These are phyloP conservation scores for Acanthacorydalis orientalis DNA, from an alignment of 2,888 invertebrate genomes.

Conservation along the genomic window DNA sequence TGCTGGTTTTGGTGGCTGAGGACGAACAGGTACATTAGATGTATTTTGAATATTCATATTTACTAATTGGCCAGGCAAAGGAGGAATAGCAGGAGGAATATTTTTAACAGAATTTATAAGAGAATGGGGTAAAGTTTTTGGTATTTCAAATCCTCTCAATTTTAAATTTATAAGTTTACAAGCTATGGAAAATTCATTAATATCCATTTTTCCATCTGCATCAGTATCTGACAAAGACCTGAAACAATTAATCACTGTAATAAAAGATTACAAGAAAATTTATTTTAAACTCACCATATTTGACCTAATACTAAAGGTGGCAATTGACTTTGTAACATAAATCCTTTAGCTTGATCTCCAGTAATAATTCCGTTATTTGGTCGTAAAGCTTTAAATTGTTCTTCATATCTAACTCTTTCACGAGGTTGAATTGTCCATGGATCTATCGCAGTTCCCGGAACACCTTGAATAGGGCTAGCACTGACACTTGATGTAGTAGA, in stretches of 20 bases:
- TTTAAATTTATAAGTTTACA: conserved; percentile 89
- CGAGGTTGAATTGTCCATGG: conserved; percentile 79
- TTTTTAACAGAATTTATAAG: conserved; percentile 47
- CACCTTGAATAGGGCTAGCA: conserved; percentile 1
- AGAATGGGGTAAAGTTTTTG: conserved; percentile 66
- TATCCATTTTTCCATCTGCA: conserved; percentile 90
- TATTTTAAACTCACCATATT: conserved; percentile 59
- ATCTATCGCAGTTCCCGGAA: conserved; percentile 35
- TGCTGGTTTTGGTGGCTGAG: conserved; percentile 24
- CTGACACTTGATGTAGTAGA: background rate
- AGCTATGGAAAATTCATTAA: conserved; percentile 94
- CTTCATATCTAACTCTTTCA: conserved; percentile 75
- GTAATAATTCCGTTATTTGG: conserved; percentile 78
- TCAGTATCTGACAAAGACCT: conserved; percentile 88
- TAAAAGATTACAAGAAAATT: background rate
- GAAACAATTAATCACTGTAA: conserved; percentile 12
- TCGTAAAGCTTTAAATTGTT: conserved; percentile 78
- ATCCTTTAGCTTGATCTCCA: conserved; percentile 84
- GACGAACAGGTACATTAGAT: conserved; percentile 17
- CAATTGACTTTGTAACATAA: conserved; percentile 79
- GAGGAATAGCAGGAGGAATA: conserved; percentile 19
- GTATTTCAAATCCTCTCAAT: conserved; percentile 80
- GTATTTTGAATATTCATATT: conserved; percentile 14
- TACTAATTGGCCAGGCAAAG: conserved; percentile 9
- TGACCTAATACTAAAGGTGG: conserved; percentile 79